These are phyloP conservation scores for Pyrgus malvae DNA, from an alignment of 2,888 invertebrate species.

Conservation along the genomic window DNA sequence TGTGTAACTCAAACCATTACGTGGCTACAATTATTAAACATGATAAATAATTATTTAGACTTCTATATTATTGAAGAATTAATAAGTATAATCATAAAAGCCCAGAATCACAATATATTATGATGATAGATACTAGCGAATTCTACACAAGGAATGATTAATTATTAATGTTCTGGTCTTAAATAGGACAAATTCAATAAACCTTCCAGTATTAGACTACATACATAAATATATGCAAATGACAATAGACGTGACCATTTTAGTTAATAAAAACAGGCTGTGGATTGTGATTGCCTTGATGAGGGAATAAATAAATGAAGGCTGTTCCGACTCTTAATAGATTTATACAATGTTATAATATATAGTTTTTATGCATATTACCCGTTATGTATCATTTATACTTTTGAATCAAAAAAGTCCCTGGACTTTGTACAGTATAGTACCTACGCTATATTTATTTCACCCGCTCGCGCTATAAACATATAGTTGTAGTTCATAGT, in stretches of 20 bases:
- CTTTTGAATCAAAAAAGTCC: too few species aligned
- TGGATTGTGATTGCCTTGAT: slow-evolving; percentile 8
- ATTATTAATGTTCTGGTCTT: neutral
- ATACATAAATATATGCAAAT: slow-evolving; percentile 14
- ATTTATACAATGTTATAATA: neutral
- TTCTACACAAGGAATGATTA: neutral
- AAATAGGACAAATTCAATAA: neutral
- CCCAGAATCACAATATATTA: too few species aligned
- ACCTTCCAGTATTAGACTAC: slow-evolving; percentile 6
- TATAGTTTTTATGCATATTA: too few species aligned
- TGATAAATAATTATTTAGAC: too few species aligned
- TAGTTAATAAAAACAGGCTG: slow-evolving; percentile 6
- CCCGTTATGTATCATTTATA: too few species aligned
- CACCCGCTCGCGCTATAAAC: too few species aligned
- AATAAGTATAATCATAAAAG: too few species aligned
- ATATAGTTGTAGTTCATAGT: too few species aligned
- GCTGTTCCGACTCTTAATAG: slow-evolving; percentile 1
- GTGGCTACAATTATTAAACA: too few species aligned
- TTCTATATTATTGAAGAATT: too few species aligned
- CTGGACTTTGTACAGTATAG: slow-evolving; percentile 4
- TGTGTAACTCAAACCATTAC: too few species aligned
- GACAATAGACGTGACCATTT: slow-evolving; percentile 16
- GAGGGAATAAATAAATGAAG: slow-evolving; percentile 16
- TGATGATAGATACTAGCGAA: neutral
- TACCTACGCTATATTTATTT: neutral